Conservation (phyloP, 92 coral and sea anemone genomes). For the Parazoanthus darwini region DNA sequence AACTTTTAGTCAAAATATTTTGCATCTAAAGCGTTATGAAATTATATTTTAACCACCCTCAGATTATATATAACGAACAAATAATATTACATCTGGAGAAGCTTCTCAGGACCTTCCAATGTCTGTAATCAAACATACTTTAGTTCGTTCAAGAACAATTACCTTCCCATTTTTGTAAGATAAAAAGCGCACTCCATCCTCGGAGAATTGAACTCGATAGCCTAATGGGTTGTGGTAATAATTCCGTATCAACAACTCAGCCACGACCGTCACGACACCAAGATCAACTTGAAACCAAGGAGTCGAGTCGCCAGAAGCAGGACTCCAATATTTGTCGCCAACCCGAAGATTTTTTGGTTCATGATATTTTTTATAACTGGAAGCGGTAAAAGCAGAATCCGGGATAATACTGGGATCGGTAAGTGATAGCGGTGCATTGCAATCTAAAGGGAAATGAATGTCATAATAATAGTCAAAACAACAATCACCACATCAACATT, state of each 20-base stretch:
- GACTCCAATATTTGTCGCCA: neutral
- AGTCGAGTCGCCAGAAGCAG: neutral
- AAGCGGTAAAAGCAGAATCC: neutral
- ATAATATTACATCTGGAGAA: no score
- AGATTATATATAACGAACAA: no score
- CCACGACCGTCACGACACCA: neutral
- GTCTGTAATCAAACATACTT: no score
- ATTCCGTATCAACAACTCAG: neutral
- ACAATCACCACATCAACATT: no score
- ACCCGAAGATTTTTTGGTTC: neutral
- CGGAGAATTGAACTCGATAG: neutral
- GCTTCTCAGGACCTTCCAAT: no score
- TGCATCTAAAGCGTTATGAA: no score
- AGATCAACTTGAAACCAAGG: neutral
- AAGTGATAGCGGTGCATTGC: neutral
- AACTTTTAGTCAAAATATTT: no score
- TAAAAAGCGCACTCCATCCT: neutral
- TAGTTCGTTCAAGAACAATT: no score
- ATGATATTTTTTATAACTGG: neutral
- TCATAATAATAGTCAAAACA: no score
- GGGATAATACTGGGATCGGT: neutral
- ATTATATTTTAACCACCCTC: no score
- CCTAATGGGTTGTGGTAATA: no score
- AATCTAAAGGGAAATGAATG: neutral
- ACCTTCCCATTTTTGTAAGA: neutral